phyloP scores from a whole-genome alignment of 2,797 vertebrate species.

The Oreortyx pictus region DNA sequence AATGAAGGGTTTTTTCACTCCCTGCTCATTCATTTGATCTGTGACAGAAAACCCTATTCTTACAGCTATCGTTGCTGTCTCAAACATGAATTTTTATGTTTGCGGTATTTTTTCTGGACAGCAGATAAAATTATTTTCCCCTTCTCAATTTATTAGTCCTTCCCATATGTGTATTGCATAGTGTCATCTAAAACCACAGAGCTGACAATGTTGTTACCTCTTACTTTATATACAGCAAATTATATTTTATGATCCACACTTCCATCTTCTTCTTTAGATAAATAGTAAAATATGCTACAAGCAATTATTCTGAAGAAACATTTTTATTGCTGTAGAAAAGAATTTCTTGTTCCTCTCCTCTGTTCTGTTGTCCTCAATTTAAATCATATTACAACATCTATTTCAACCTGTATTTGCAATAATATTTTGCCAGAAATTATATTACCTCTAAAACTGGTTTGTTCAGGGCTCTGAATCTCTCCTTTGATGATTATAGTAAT shows the following conservation, averaged over 20 bases:
- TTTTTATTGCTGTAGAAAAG: neutral
- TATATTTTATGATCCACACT: neutral
- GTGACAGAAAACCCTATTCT: neutral
- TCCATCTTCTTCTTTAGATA: neutral
- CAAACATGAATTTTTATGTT: neutral
- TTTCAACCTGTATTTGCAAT: neutral
- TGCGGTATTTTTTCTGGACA: neutral
- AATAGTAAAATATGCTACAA: neutral
- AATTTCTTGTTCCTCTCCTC: neutral
- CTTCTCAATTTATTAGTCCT: neutral
- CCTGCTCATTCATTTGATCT: neutral
- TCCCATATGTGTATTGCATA: neutral
- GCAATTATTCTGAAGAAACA: neutral
- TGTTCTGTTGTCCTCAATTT: neutral
- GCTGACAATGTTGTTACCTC: neutral
- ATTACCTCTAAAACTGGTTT: neutral
- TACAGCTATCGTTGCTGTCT: neutral
- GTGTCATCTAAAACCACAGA: neutral
- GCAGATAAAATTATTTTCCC: neutral
- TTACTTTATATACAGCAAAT: neutral
- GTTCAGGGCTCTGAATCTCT: neutral
- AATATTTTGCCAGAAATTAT: constrained; percentile 6
- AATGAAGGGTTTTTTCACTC: neutral
- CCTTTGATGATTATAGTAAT: neutral
- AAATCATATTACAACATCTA: neutral